phyloP scores from a whole-genome alignment of 2,797 vertebrate genomes.

The Pempheris klunzingeri region DNA sequence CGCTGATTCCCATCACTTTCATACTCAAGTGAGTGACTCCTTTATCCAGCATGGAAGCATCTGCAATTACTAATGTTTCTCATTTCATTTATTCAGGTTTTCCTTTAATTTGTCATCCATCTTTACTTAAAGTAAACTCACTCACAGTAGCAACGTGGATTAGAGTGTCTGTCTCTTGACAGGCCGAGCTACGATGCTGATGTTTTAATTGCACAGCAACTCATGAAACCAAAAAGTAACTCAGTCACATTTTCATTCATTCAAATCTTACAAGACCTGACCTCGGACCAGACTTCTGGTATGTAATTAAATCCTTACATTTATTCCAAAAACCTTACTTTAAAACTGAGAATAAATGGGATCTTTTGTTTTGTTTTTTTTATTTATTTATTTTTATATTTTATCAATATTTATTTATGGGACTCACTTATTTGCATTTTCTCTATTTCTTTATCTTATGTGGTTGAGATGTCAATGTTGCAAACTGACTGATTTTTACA shows the following conservation, averaged over 20 bases:
- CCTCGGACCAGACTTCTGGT: too few relatives aligned
- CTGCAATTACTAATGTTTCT: background rate
- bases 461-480: background rate
- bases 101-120: background rate
- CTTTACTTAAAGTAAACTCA: background rate
- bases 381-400: background rate
- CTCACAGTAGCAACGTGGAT: background rate
- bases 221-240: background rate
- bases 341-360: background rate
- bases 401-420: background rate
- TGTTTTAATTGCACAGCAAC: background rate
- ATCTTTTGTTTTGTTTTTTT: too few relatives aligned
- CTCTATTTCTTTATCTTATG: background rate
- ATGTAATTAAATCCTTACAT: too few relatives aligned
- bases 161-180: background rate
- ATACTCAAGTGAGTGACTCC: background rate
- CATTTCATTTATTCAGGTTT: background rate
- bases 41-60: background rate
- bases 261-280: background rate
- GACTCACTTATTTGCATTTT: background rate
- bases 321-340: background rate
- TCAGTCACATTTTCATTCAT: background rate
- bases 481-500: background rate
- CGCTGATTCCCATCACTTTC: background rate
- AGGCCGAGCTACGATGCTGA: background rate